phyloP scores from a whole-genome alignment of 2,888 invertebrate genomes.

The Theretra japonica region DNA sequence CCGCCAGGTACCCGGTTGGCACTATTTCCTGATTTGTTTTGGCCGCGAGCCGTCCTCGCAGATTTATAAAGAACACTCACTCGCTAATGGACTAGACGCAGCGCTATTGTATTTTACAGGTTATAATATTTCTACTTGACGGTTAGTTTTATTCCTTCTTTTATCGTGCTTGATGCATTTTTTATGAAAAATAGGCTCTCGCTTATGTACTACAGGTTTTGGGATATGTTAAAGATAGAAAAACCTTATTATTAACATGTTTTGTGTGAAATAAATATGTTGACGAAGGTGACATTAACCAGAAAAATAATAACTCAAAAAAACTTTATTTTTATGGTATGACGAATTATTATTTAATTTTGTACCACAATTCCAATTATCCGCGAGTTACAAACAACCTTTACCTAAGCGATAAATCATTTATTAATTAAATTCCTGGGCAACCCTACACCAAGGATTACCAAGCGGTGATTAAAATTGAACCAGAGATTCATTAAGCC shows the following conservation, averaged over 20 bases:
- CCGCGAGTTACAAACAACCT: too few relatives aligned
- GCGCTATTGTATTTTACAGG: conserved; percentile 30
- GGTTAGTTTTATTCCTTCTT: neutral
- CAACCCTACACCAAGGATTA: neutral
- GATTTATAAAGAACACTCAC: conserved; percentile 20
- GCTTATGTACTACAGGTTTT: too few relatives aligned
- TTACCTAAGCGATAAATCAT: neutral
- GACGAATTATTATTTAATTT: too few relatives aligned
- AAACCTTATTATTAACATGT: too few relatives aligned
- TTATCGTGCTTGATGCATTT: neutral
- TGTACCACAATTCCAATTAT: too few relatives aligned
- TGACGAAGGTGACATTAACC: too few relatives aligned
- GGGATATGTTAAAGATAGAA: too few relatives aligned
- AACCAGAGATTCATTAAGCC: conserved; percentile 52
- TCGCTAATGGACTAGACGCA: conserved; percentile 25
- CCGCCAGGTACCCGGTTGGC: conserved; percentile 63
- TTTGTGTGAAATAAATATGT: too few relatives aligned
- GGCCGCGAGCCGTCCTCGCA: conserved; percentile 43
- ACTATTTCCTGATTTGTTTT: conserved; percentile 83
- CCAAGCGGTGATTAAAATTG: conserved; percentile 52
- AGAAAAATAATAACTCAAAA: too few relatives aligned
- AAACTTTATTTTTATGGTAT: too few relatives aligned
- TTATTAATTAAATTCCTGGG: neutral
- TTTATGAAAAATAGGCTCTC: too few relatives aligned
- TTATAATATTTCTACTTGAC: neutral